Conservation (phyloP, 1,140 invertebrate genomes). For the Sipha flava region DNA sequence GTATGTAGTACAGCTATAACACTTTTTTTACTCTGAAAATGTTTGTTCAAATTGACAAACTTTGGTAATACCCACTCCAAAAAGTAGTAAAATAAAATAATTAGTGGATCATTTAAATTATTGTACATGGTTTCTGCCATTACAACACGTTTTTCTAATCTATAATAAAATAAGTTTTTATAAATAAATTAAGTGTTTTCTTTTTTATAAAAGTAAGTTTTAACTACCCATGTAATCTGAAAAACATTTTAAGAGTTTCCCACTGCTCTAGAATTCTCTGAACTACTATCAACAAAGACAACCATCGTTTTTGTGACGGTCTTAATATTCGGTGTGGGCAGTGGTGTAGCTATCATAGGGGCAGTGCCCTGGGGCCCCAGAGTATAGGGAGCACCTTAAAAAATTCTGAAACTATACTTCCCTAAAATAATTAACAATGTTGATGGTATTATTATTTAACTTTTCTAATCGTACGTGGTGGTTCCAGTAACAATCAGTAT, state of each 20-base stretch:
- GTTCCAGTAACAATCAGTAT: no score
- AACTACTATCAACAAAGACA: not conserved
- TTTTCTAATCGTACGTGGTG: no score
- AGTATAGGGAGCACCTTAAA: no score
- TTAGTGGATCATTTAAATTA: constrained; percentile 35
- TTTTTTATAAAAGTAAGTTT: not conserved
- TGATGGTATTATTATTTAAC: no score
- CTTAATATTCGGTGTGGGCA: not conserved
- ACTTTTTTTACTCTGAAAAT: constrained; percentile 35
- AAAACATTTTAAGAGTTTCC: not conserved
- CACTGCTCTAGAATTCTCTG: not conserved
- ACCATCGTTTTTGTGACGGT: not conserved
- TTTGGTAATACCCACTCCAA: constrained; percentile 37
- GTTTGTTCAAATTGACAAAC: constrained; percentile 36
- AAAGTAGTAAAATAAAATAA: constrained; percentile 36
- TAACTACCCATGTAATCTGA: not conserved
- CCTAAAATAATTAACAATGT: no score
- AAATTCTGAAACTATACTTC: no score
- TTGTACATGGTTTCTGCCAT: constrained; percentile 34
- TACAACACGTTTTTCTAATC: constrained; percentile 31
- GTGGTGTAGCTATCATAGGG: no score
- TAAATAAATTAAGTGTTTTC: no score
- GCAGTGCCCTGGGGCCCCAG: no score
- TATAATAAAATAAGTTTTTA: no score
- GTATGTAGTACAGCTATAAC: constrained; percentile 33